A percentile compares a stretch with the other conserved stretches of the same genome.
Conservation (phyloP, 2,797 vertebrate genomes). For the Florisuga fusca region DNA sequence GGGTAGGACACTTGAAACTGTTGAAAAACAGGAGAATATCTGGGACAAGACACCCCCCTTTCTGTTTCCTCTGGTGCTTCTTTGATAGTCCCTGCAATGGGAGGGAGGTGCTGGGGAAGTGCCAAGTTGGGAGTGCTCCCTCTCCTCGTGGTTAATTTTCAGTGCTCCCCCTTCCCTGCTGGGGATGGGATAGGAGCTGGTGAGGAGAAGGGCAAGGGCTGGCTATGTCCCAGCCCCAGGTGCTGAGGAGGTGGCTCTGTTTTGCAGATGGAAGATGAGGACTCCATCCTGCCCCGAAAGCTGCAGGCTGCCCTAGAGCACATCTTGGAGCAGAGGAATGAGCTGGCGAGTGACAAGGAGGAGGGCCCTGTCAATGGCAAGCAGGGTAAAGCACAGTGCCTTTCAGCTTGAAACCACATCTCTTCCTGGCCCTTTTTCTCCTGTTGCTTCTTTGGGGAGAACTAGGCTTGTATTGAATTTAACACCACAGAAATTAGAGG, state of each 20-base stretch:
- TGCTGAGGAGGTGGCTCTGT: constrained; percentile 26
- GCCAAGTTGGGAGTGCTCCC: neutral
- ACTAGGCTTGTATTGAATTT: neutral
- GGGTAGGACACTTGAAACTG: neutral
- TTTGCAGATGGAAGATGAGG: constrained; percentile 94
- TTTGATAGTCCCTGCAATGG: neutral
- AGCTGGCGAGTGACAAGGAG: constrained; percentile 89
- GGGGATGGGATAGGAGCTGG: neutral
- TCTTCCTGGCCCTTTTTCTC: neutral
- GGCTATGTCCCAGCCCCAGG: fast-evolving
- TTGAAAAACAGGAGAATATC: neutral
- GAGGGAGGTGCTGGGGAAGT: neutral
- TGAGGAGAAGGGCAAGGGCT: neutral
- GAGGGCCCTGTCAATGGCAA: constrained; percentile 81
- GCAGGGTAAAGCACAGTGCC: constrained; percentile 64
- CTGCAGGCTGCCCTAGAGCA: constrained; percentile 94
- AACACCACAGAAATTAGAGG: neutral
- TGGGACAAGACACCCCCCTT: neutral
- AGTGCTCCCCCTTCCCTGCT: neutral
- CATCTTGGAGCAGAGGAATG: constrained; percentile 93
- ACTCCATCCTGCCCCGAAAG: constrained; percentile 96
- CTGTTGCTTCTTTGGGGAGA: neutral
- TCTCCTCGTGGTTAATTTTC: neutral
- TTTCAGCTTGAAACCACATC: neutral
- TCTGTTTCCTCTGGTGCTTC: neutral